Conservation (phyloP, 2,888 invertebrate genomes). For the Monochamus alternatus region DNA sequence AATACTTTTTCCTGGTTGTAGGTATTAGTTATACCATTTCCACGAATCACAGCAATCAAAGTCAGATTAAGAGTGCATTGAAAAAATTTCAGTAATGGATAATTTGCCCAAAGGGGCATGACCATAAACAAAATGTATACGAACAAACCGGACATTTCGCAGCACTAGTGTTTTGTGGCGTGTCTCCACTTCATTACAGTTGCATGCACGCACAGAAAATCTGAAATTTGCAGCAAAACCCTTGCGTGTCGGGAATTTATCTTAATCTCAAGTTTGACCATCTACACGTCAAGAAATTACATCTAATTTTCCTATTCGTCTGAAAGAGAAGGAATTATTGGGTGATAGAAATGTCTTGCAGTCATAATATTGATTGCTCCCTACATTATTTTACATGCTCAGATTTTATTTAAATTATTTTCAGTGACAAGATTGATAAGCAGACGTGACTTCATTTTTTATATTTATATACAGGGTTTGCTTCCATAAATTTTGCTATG, state of each 20-base stretch:
- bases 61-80: conserved; percentile 22
- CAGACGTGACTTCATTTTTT: not conserved
- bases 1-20: no score
- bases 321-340: conserved; percentile 24
- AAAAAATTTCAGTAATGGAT: conserved; percentile 22
- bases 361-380: conserved; percentile 20
- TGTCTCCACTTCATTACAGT: conserved; percentile 62
- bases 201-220: conserved; percentile 52
- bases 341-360: conserved; percentile 17
- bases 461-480: not conserved
- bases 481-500: not conserved
- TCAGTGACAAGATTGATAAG: conserved; percentile 15
- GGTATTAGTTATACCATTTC: not conserved
- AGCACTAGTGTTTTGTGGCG: conserved; percentile 64
- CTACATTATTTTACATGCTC: conserved; percentile 23
- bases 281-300: conserved; percentile 47
- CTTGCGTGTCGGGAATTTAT: conserved; percentile 51
- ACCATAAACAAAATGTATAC: conserved; percentile 55
- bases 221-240: conserved; percentile 31
- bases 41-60: conserved; percentile 22
- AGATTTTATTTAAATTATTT: conserved; percentile 16
- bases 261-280: conserved; percentile 50
- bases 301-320: conserved; percentile 25
- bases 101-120: conserved; percentile 47
- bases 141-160: conserved; percentile 59